Base-by-base conservation (phyloP, 2,888 invertebrate species). In the Pseudococcus viburni region DNA sequence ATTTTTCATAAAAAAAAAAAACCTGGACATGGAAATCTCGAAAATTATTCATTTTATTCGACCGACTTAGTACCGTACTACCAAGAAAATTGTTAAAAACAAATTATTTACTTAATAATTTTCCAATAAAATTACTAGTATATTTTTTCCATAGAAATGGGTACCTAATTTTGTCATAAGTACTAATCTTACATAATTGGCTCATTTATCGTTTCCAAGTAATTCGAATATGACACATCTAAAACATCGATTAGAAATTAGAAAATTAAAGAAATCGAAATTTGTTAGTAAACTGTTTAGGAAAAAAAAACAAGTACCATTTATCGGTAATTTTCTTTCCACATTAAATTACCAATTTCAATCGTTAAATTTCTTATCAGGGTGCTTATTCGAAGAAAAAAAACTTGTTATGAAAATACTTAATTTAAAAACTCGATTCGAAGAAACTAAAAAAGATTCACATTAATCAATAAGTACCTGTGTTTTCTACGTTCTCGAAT, bases 351-450 rank as follows among this genome's bases (percentile, higher is more conserved):
- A 73, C 7, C 12, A 19, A 12, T 73, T 26, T n/a, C 9, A 11
- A 33, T 15, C 68, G 5, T 59, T 73, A 73, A 73, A 33, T 73
- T 73, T 73, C 33, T 73, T 73, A 73, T 33, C 68, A 33, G 33
- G 26, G 33, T 33, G 26, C 68, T 73, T 26, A 73, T 73, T 26
- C 68, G 26, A 73, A 33, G 33, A 22, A 22, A 5, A 33, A 33
- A 73, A 73, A 73, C 26, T 73, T 73, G 68, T 73, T 64, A 64
- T 73, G 68, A 12, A 73, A 64, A 64, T 64, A 22, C 26, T 33
- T 33, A 33, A 64, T 19, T 19, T 22, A 33, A 33, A 73, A 59
- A 59, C 59, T 73, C 1, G 64, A 73, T 73, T 73, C 68, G 9
- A 73, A 33, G 33, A 73, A 26, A 33, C 33, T 11, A 73, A 73